phyloP scores from a whole-genome alignment of 2,113 vertebrate genomes.

The Sturnus vulgaris region DNA sequence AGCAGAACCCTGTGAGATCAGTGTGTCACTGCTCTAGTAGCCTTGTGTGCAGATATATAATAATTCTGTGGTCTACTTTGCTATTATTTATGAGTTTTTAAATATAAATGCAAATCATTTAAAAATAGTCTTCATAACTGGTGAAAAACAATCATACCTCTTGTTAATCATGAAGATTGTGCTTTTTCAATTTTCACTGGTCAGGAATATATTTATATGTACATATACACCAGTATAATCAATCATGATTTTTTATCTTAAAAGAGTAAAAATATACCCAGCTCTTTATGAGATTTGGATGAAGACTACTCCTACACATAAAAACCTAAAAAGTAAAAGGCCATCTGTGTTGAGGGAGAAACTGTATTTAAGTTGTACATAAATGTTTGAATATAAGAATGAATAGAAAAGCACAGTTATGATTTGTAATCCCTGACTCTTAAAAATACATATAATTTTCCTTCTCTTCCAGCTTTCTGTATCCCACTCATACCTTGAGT shows the following conservation, averaged over 20 bases:
- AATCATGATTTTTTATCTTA: not conserved
- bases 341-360: constrained; percentile 21
- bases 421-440: not conserved
- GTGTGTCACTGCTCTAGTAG: not conserved
- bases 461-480: not conserved
- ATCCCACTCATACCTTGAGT: not conserved
- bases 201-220: not conserved
- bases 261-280: not conserved
- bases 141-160: not conserved
- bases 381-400: not conserved
- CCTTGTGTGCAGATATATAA: not conserved
- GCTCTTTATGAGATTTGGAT: not conserved
- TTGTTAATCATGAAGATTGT: not conserved
- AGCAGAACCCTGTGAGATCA: not conserved
- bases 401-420: not conserved
- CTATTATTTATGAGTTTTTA: not conserved
- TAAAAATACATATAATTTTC: not conserved
- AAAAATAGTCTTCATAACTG: not conserved
- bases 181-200: not conserved
- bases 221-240: not conserved
- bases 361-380: not conserved
- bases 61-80: not conserved
- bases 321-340: constrained; percentile 20
- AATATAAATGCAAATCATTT: not conserved
- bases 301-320: not conserved